Conservation (phyloP, 2,888 invertebrate species). For the Drosophila planitibia region DNA sequence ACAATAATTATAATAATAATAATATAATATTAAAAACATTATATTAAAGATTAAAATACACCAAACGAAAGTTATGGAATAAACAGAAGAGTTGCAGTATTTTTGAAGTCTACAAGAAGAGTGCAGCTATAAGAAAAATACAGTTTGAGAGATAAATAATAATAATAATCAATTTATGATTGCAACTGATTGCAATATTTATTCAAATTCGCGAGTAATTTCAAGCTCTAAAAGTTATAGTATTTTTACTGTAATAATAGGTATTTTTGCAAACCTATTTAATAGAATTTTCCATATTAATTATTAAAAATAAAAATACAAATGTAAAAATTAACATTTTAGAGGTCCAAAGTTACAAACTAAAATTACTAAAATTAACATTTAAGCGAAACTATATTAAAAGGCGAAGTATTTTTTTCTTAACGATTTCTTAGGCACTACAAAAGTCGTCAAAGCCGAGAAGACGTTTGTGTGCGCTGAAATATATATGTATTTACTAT, state of each 20-base stretch:
- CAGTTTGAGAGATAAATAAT: background rate
- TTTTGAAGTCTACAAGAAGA: background rate
- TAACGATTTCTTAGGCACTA: slow-evolving; percentile 5
- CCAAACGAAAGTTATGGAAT: background rate
- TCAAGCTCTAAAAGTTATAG: background rate
- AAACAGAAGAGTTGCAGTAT: too few relatives aligned
- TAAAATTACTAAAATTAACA: background rate
- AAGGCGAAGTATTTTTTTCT: background rate
- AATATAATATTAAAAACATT: background rate
- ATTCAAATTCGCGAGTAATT: background rate
- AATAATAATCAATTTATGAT: background rate
- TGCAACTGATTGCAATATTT: background rate
- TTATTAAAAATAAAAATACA: background rate
- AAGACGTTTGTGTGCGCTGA: slow-evolving; percentile 14
- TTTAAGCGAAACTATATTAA: background rate
- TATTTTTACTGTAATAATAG: background rate
- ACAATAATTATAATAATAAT: background rate
- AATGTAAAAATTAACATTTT: background rate
- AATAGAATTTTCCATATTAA: background rate
- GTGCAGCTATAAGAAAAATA: background rate
- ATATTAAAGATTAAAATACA: background rate
- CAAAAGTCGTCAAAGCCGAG: slow-evolving; percentile 7
- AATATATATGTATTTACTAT: slow-evolving; percentile 37
- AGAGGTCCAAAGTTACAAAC: background rate
- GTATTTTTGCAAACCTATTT: background rate